Percentiles rank a stretch among this genome's conserved stretches.
These are phyloP conservation scores for Lanius collurio DNA, from an alignment of 2,113 vertebrate genomes.

Conservation along the genomic window DNA sequence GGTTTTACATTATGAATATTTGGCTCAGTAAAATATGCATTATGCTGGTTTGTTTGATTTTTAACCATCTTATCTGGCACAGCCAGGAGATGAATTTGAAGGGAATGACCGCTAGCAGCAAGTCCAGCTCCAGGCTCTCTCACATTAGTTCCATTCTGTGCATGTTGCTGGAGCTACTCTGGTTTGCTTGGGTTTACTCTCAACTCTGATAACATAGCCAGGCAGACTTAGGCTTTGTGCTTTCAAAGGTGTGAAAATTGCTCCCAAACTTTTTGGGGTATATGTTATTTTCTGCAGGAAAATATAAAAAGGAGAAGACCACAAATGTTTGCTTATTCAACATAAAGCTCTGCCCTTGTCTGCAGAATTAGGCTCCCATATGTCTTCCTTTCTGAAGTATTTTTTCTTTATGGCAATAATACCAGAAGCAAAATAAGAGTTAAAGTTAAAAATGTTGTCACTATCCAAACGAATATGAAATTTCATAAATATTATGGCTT, in stretches of 20 bases:
- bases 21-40: background rate
- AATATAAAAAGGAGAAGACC: background rate
- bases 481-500: slow-evolving; percentile 46
- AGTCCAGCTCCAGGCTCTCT: background rate
- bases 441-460: background rate
- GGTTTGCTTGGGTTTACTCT: background rate
- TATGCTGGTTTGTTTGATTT: background rate
- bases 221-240: background rate
- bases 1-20: background rate
- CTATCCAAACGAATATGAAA: background rate
- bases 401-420: background rate
- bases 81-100: background rate
- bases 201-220: background rate
- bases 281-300: background rate
- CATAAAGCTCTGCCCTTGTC: background rate
- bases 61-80: background rate
- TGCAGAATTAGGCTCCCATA: background rate
- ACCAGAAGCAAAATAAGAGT: background rate
- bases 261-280: background rate
- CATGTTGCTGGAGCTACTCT: background rate
- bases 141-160: background rate
- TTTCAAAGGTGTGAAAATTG: background rate
- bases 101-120: background rate
- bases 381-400: background rate
- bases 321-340: background rate